Base-by-base conservation (phyloP, 2,797 vertebrate genomes). In the Poecilia velifera region DNA sequence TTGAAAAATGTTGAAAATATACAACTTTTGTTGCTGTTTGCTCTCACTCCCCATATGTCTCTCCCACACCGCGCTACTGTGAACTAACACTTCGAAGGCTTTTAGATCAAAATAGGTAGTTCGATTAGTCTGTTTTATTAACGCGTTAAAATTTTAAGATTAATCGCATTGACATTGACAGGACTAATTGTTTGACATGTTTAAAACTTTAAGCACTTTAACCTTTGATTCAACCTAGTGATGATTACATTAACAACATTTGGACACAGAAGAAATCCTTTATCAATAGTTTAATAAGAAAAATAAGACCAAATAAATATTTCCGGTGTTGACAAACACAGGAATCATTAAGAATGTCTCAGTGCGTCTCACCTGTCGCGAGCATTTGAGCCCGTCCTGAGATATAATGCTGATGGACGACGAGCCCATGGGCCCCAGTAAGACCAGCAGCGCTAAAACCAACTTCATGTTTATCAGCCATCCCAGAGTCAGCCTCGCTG, bases 311-410 rank as follows among this genome's bases (percentile, higher is more conserved):
- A 64, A 7, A 20, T 18, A 20, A 64, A 18, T 62, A 34, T 18
- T 62, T 64, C 62, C 62, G 62, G 34, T 36, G 31, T 36, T 64
- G 34, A 20, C 14, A 64, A 64, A 64, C 2, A 13, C 31, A 4
- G 59, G 34, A 36, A 8, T 8, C 16, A 20, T 62, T 14, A 31
- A 34, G 28, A 59, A 59, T 2, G 16, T 64, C 34, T 18, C 59
- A 10, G n/a, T 73, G 8, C 4, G 12, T 57, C 77, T 77, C 59
- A 84, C 82, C 82, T 91, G 76, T 71, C 73, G 77, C 0, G 88
- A 16, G 76, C 95, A 96, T 83, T 31, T 90, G 41, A 86, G 57
- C 0, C 76, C 77, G 1, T 87, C 83, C n/a, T 59, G 36, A 10
- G 84, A 45, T 25, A 87, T 53, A 12, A 92, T 16, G 13, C 20